Base-by-base conservation (phyloP, 1,140 invertebrate species). In the Drosophila baimaii region DNA sequence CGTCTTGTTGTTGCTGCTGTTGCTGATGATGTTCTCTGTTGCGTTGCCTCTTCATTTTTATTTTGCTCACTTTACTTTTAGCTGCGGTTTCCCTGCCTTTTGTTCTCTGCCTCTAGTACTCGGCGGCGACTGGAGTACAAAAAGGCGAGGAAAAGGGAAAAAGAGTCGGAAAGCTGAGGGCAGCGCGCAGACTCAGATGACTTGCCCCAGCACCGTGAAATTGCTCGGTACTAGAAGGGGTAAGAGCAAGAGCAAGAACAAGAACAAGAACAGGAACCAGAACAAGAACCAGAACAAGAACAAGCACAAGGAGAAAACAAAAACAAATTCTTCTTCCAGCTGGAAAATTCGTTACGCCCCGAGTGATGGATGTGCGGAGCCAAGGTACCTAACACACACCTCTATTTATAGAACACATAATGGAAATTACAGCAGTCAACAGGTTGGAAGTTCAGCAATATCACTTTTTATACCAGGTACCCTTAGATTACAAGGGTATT, bases 11-110 rank as follows among this genome's bases (percentile, higher is more conserved):
- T 12, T 44, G 43, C 43, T 13, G 25, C 5, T 27, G 43, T 27
- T 41, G 52, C 17, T 44, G 62, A 23, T 49, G 43, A 72, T 59
- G 52, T 63, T 72, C 47, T 58, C 65, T 83, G 63, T 59, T 66
- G 75, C 58, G 44, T 63, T 47, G 68, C 70, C 39, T 19, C 17
- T 43, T 71, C 27, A 13, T 29, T 49, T n/a, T n/a, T 54, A 35
- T 75, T 74, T 84, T 77, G 77, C 81, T 58, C 73, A 73, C 70
- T 84, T 85, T 78, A 70, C 64, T 63, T 77, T 68, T 75, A 21
- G 56, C 46, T 65, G 55, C 47, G 70, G 68, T 44, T 66, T 43
- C 64, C 65, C 62, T 55, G 65, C 47, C 54, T 66, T 75, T 63
- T 70, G 33, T 69, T 49, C 31, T 43, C 31, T 43, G 15, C 59